Evolutionary conservation across 1,140 invertebrate species (phyloP).

Genomic region (Acromyrmex heyeri): DNA sequence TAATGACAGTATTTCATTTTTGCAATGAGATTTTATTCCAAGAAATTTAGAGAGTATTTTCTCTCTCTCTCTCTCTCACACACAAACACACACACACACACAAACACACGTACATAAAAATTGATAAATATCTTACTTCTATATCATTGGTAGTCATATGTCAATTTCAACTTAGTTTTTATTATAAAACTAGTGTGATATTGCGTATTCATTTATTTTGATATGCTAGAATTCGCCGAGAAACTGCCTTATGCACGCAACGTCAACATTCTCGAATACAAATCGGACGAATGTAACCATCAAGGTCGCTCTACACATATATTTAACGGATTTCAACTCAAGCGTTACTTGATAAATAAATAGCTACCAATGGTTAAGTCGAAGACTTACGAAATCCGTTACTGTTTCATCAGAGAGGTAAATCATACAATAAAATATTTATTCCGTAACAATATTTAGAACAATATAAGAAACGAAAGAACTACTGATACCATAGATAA

Average conservation of each 20-base stretch:
- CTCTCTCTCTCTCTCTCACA: too few species aligned
- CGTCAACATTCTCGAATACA: constrained; percentile 8
- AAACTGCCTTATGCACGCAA: background rate
- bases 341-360: constrained; percentile 5
- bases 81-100: too few species aligned
- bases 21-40: too few species aligned
- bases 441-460: background rate
- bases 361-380: background rate
- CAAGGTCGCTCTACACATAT: background rate
- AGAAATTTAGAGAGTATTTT: too few species aligned
- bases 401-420: background rate
- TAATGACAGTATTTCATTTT: too few species aligned
- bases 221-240: background rate
- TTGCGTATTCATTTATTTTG: background rate
- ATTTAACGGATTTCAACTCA: background rate
- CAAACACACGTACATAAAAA: too few species aligned
- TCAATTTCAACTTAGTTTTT: background rate
- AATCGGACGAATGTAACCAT: background rate
- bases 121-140: background rate
- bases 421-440: background rate
- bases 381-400: background rate
- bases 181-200: background rate
- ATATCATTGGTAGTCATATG: background rate
- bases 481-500: background rate
- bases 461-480: background rate